phyloP scores from a whole-genome alignment of 2,113 vertebrate species.

The Ictidomys tridecemlineatus region DNA sequence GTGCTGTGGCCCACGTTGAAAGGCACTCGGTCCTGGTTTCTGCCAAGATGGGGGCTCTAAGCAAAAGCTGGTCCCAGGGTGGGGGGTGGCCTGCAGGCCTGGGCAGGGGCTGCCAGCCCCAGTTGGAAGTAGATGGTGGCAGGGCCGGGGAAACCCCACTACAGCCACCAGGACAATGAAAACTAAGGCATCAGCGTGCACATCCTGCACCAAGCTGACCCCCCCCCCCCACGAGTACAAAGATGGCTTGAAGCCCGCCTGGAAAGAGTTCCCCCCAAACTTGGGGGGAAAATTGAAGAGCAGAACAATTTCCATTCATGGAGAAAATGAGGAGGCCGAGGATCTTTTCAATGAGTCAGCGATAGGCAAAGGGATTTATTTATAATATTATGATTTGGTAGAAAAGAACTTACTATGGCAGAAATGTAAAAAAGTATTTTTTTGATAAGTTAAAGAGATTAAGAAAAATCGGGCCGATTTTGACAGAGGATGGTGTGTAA shows the following conservation, averaged over 20 bases:
- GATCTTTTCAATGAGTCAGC: constrained; percentile 87
- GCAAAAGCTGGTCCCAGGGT: not conserved
- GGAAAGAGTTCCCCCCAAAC: constrained; percentile 70
- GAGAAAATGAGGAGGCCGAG: constrained; percentile 76
- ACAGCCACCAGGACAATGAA: not conserved
- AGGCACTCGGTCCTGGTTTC: not conserved
- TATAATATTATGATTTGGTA: constrained; percentile 90
- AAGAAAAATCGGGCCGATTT: constrained; percentile 91
- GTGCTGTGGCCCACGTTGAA: not conserved
- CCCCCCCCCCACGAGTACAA: not conserved
- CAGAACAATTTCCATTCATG: constrained; percentile 81
- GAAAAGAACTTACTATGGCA: constrained; percentile 87
- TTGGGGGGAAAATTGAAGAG: constrained; percentile 83
- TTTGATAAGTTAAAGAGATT: constrained; percentile 92
- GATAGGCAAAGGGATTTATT: constrained; percentile 88
- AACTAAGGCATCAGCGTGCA: not conserved
- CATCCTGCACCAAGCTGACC: not conserved
- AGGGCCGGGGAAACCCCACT: not conserved
- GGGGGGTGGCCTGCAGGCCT: not conserved
- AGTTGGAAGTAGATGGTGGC: not conserved
- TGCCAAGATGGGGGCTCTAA: not conserved
- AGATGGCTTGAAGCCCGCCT: constrained; percentile 57
- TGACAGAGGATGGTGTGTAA: constrained; percentile 94
- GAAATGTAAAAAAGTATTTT: constrained; percentile 90
- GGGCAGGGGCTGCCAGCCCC: not conserved